Evolutionary conservation across 1,140 invertebrate species (phyloP).

Genomic region (Doryteuthis pealeii): DNA sequence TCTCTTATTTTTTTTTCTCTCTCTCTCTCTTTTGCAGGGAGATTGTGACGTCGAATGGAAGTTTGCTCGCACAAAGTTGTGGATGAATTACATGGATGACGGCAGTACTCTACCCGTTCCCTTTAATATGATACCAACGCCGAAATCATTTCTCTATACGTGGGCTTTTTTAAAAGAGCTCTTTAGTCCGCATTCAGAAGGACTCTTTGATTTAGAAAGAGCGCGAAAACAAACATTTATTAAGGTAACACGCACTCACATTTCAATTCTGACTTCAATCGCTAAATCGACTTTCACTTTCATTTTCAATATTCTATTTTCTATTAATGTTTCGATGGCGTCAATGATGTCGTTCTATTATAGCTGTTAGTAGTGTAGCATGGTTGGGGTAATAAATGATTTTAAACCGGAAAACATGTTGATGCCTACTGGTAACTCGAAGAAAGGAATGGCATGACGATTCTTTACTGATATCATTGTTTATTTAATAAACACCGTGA

Average conservation of each 20-base stretch:
- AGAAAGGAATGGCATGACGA: too few species aligned
- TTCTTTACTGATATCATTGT: too few species aligned
- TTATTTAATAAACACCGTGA: too few species aligned
- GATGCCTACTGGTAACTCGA: too few species aligned
- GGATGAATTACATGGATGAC: constrained; percentile 94
- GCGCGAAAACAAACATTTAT: constrained; percentile 54
- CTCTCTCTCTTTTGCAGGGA: constrained; percentile 66
- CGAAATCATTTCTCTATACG: constrained; percentile 59
- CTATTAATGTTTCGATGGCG: too few species aligned
- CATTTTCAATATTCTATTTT: too few species aligned
- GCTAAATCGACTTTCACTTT: too few species aligned
- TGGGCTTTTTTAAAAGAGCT: constrained; percentile 42
- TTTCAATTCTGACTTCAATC: not conserved
- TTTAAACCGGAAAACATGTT: too few species aligned
- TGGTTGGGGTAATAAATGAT: too few species aligned
- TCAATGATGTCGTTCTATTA: too few species aligned
- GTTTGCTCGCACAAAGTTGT: constrained; percentile 85
- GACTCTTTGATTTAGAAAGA: constrained; percentile 36
- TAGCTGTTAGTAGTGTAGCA: too few species aligned
- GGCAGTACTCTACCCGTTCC: constrained; percentile 85
- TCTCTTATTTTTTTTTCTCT: too few species aligned
- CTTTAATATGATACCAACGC: constrained; percentile 89
- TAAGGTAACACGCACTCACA: constrained; percentile 37
- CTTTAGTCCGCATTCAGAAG: constrained; percentile 21
- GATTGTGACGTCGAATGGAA: constrained; percentile 91